Evolutionary conservation across 2,113 vertebrate species (phyloP).

Genomic region (Glareola pratincola): DNA sequence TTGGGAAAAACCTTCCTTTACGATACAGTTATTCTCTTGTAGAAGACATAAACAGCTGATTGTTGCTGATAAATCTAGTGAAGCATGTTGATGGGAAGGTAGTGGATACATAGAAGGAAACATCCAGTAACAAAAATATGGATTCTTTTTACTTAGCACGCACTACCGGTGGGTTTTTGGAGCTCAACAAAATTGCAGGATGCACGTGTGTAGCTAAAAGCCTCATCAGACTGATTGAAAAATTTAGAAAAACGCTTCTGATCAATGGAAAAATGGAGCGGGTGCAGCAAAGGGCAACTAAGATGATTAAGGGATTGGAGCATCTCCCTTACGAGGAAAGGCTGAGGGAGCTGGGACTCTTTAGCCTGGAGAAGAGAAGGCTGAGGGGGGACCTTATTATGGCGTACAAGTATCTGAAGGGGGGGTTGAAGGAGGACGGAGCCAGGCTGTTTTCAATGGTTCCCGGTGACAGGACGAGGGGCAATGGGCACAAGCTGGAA

Average conservation of each 20-base stretch:
- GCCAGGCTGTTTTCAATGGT: too few relatives aligned
- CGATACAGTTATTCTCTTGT: fast-evolving
- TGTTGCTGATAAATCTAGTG: not conserved
- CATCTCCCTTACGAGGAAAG: too few relatives aligned
- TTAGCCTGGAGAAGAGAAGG: too few relatives aligned
- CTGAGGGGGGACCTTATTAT: too few relatives aligned
- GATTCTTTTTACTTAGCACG: not conserved
- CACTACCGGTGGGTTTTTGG: not conserved
- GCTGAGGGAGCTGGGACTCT: too few relatives aligned
- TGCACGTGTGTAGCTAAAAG: not conserved
- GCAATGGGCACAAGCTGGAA: too few relatives aligned
- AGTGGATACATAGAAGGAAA: not conserved
- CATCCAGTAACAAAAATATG: not conserved
- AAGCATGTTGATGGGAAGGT: not conserved
- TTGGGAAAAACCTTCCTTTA: not conserved
- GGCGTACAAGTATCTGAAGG: too few relatives aligned
- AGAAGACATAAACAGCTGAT: not conserved
- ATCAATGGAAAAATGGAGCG: too few relatives aligned
- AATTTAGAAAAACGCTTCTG: not conserved
- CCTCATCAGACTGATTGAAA: not conserved
- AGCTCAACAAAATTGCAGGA: not conserved
- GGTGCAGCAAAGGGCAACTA: too few relatives aligned
- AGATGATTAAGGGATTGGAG: too few relatives aligned
- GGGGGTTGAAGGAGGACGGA: too few relatives aligned
- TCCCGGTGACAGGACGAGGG: too few relatives aligned